A percentile compares a stretch with the other conserved stretches of the same genome.
phyloP scores from a whole-genome alignment of 2,113 vertebrate species.

The Chrysochloris asiatica region DNA sequence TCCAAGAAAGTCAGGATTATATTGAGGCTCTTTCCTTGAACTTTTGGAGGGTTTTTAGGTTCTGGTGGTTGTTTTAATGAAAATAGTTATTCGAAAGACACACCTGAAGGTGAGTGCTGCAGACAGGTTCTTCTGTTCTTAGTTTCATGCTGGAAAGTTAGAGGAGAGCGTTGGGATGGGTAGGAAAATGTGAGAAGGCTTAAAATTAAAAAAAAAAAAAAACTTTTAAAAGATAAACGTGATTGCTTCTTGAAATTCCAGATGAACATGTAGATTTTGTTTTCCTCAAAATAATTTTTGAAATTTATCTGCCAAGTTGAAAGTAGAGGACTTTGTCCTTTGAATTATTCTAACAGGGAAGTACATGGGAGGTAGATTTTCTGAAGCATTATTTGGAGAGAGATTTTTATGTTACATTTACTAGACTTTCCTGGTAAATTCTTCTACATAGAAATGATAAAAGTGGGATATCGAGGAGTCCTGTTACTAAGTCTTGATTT shows the following conservation, averaged over 20 bases:
- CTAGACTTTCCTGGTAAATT: not conserved
- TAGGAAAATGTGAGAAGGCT: not conserved
- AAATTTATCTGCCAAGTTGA: slow-evolving; percentile 27
- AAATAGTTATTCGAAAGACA: slow-evolving; percentile 10
- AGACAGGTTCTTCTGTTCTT: not conserved
- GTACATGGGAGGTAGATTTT: not conserved
- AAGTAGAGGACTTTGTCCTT: not conserved
- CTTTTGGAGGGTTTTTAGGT: not conserved
- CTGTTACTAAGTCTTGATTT: not conserved
- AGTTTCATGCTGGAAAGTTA: not conserved
- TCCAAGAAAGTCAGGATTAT: not conserved
- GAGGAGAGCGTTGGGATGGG: not conserved
- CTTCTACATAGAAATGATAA: not conserved
- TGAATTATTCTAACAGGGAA: not conserved
- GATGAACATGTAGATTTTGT: not conserved
- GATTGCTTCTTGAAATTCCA: not conserved
- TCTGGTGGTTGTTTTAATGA: not conserved
- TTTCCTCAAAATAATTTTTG: slow-evolving; percentile 1
- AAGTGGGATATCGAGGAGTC: not conserved
- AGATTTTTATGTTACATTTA: not conserved
- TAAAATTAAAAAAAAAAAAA: too few species aligned
- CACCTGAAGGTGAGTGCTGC: not conserved
- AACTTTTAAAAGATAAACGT: not conserved
- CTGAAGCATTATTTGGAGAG: not conserved
- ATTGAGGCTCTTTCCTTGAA: not conserved